These are phyloP conservation scores for Drosophila oshimai DNA, from an alignment of 1,140 invertebrate species.

Conservation along the genomic window DNA sequence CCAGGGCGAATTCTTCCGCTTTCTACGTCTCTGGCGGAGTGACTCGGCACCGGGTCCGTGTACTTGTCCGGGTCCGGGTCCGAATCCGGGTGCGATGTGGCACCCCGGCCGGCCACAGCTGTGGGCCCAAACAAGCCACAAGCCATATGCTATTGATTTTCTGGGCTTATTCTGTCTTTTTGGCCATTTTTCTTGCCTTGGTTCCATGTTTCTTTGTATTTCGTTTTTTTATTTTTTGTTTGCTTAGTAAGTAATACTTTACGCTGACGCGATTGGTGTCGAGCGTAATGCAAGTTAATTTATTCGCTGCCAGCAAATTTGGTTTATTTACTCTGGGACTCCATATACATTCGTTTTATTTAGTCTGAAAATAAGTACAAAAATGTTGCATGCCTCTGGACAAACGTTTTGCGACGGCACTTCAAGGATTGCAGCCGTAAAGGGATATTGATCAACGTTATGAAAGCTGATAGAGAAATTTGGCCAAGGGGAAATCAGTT, in stretches of 20 bases:
- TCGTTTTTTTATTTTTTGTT: not conserved
- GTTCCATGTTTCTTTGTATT: slow-evolving; percentile 11
- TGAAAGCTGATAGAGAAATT: slow-evolving; percentile 1
- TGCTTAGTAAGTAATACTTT: slow-evolving; percentile 18
- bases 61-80: not conserved
- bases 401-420: slow-evolving; percentile 28
- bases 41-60: not conserved
- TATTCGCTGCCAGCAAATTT: slow-evolving; percentile 59
- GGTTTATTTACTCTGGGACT: slow-evolving; percentile 45
- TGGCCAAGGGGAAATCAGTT: slow-evolving; percentile 31
- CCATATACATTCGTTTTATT: slow-evolving; percentile 26
- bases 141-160: slow-evolving; percentile 75
- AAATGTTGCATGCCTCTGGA: slow-evolving; percentile 48
- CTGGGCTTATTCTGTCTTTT: slow-evolving; percentile 10
- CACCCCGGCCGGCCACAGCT: slow-evolving; percentile 52
- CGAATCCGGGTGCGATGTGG: slow-evolving; percentile 14
- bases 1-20: not conserved
- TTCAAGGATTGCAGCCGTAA: slow-evolving; percentile 41
- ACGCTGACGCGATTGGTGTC: slow-evolving; percentile 52
- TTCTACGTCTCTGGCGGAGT: not conserved
- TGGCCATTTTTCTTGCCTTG: slow-evolving; percentile 28
- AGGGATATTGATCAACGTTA: slow-evolving; percentile 21
- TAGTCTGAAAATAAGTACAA: slow-evolving; percentile 11
- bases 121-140: slow-evolving; percentile 46
- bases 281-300: slow-evolving; percentile 67